A percentile compares a stretch with the other conserved stretches of the same genome.
Conservation (phyloP, 2,888 invertebrate genomes). For the Orthonevra nobilis region DNA sequence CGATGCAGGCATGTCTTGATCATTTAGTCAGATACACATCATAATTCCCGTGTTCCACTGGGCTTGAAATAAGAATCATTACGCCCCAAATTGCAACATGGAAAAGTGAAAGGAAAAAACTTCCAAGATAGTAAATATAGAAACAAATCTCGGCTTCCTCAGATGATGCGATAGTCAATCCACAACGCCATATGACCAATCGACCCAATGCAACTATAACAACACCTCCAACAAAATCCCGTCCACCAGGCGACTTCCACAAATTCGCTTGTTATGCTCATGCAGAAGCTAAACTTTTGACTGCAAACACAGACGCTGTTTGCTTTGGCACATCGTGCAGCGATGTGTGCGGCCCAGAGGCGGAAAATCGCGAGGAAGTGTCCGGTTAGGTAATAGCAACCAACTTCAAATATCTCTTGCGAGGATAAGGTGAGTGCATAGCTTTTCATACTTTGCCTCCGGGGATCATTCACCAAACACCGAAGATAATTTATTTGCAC, state of each 20-base stretch:
- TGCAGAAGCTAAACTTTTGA: no score
- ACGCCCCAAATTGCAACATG: background rate
- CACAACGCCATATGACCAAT: slow-evolving; percentile 48
- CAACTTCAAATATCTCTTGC: slow-evolving; percentile 47
- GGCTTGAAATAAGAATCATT: background rate
- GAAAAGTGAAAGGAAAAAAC: slow-evolving; percentile 64
- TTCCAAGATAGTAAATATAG: slow-evolving; percentile 50
- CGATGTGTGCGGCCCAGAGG: slow-evolving; percentile 60
- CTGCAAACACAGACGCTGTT: no score
- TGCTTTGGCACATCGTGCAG: slow-evolving; percentile 45
- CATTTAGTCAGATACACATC: no score
- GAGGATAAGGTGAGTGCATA: slow-evolving; percentile 41
- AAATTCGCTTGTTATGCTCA: background rate
- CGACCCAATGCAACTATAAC: slow-evolving; percentile 23
- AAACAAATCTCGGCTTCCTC: slow-evolving; percentile 49
- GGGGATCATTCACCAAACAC: slow-evolving; percentile 31
- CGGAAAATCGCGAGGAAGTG: slow-evolving; percentile 61
- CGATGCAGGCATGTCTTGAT: no score
- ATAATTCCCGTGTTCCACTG: background rate
- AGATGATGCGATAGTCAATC: slow-evolving; percentile 63
- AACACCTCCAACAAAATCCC: background rate
- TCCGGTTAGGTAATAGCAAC: slow-evolving; percentile 54
- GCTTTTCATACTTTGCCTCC: slow-evolving; percentile 43
- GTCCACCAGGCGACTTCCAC: slow-evolving; percentile 2
- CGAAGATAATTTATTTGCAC: slow-evolving; percentile 62